Conservation (phyloP, 2,797 vertebrate species). For the Rallus crepitans region DNA sequence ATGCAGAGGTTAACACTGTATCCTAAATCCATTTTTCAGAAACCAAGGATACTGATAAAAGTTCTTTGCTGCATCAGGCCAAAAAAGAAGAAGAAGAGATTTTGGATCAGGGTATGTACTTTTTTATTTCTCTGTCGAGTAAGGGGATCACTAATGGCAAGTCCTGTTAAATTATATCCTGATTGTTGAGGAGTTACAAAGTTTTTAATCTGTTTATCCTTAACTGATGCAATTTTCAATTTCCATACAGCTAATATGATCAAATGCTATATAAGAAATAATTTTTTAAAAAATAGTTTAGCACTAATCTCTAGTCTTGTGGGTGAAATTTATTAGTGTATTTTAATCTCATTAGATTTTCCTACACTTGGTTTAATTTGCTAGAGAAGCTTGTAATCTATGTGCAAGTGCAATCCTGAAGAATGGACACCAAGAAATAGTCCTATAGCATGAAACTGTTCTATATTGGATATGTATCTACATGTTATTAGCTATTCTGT, state of each 20-base stretch:
- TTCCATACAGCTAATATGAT: background rate
- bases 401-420: background rate
- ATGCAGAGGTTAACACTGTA: background rate
- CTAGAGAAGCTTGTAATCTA: background rate
- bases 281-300: conserved; percentile 19
- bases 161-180: background rate
- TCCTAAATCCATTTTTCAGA: conserved; percentile 68
- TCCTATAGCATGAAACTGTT: background rate
- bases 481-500: background rate
- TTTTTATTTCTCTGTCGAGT: background rate
- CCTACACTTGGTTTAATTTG: conserved; percentile 2
- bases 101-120: conserved; percentile 88
- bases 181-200: background rate
- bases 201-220: background rate
- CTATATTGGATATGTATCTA: background rate
- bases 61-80: conserved; percentile 69
- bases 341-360: conserved; percentile 45
- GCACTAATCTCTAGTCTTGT: background rate
- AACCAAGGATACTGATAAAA: conserved; percentile 72
- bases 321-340: conserved; percentile 26
- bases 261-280: background rate
- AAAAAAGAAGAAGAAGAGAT: conserved; percentile 82
- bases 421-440: background rate
- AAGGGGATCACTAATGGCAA: background rate
- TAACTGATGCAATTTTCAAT: background rate